phyloP scores from a whole-genome alignment of 2,113 vertebrate genomes.

The Peromyscus leucopus region DNA sequence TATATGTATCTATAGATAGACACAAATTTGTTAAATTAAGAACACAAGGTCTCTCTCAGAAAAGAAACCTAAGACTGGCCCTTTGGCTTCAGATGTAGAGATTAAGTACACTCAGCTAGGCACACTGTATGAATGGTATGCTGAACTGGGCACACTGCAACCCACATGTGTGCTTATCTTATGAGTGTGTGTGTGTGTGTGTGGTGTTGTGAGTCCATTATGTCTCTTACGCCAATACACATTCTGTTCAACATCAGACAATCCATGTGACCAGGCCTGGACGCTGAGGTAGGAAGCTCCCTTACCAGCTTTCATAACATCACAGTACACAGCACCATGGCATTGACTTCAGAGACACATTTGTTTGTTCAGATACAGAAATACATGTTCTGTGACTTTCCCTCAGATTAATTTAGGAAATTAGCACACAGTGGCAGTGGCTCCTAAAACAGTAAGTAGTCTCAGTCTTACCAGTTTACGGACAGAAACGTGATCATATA shows the following conservation, averaged over 20 bases:
- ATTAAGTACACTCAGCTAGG: no score
- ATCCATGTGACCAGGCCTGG: no score
- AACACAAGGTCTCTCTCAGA: background rate
- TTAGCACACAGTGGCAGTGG: background rate
- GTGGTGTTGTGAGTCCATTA: background rate
- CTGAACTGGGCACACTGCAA: background rate
- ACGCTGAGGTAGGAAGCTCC: background rate
- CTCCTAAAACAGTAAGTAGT: background rate
- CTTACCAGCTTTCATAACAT: fast-evolving
- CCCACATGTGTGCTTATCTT: background rate
- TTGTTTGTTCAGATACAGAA: background rate
- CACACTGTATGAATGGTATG: background rate
- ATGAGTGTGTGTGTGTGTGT: background rate
- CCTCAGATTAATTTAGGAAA: background rate
- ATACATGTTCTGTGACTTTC: background rate
- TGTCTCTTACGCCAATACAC: fast-evolving
- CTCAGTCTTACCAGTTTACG: background rate
- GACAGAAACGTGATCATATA: background rate
- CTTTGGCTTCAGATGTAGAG: background rate
- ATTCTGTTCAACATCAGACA: fast-evolving
- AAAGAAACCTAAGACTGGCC: background rate
- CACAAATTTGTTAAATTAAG: background rate
- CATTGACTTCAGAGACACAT: no score
- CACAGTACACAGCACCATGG: background rate
- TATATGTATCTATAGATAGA: no score